phyloP scores from a whole-genome alignment of 2,113 vertebrate genomes.

The Microtus ochrogaster region DNA sequence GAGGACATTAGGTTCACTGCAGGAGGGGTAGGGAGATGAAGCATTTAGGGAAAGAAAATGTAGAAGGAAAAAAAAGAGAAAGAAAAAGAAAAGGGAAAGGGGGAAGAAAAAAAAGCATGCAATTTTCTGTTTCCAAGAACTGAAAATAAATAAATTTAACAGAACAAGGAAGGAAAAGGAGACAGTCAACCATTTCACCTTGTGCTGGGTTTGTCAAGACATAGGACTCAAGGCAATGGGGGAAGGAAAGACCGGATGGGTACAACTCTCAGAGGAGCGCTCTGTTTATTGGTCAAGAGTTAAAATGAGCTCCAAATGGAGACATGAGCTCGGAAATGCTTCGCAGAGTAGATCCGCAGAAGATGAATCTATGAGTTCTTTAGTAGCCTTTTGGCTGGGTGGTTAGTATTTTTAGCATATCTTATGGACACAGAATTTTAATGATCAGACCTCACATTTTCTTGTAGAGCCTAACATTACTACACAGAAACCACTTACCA shows the following conservation, averaged over 20 bases:
- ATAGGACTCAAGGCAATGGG: conserved; percentile 79
- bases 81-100: conserved; percentile 4
- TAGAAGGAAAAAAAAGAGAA: conserved; percentile 75
- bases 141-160: conserved; percentile 82
- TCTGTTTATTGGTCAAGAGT: conserved; percentile 69
- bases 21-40: conserved; percentile 94
- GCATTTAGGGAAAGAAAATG: conserved; percentile 94
- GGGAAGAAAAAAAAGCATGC: conserved; percentile 84
- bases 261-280: conserved; percentile 73
- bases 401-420: conserved; percentile 24
- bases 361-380: conserved; percentile 59
- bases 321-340: conserved; percentile 48
- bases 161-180: conserved; percentile 86
- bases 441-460: conserved; percentile 35
- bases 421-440: conserved; percentile 66
- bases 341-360: conserved; percentile 53
- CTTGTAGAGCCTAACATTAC: conserved; percentile 11
- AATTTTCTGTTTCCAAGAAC: conserved; percentile 85
- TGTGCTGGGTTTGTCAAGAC: conserved; percentile 83
- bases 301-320: conserved; percentile 71
- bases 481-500: conserved; percentile 71
- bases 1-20: conserved; percentile 99
- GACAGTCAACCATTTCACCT: conserved; percentile 85
- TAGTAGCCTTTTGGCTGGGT: conserved; percentile 36
- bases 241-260: conserved; percentile 75